phyloP scores from a whole-genome alignment of 2,113 vertebrate species.

The Actenoides hombroni region DNA sequence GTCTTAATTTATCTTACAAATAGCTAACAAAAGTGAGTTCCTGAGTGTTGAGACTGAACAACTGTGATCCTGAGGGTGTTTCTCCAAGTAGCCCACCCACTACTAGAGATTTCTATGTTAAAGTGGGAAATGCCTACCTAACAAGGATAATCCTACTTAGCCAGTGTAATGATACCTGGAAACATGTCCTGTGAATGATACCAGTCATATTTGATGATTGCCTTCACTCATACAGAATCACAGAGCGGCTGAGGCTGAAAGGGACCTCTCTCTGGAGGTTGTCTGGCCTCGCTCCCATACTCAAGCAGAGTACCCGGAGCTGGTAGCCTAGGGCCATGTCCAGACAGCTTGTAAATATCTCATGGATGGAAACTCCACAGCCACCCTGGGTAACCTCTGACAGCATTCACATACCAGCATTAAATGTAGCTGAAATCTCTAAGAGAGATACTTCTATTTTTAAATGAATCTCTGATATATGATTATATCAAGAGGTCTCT shows the following conservation, averaged over 20 bases:
- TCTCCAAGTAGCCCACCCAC: neutral
- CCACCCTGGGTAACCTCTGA: neutral
- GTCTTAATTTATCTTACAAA: neutral
- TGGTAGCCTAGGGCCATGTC: neutral
- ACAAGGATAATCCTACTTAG: neutral
- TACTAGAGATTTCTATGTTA: neutral
- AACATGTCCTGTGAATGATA: fast-evolving
- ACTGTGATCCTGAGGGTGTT: neutral
- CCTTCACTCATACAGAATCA: neutral
- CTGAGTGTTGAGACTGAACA: neutral
- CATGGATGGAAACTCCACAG: neutral
- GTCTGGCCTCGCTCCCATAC: neutral
- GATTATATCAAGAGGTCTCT: neutral
- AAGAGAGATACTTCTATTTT: neutral
- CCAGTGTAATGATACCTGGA: fast-evolving
- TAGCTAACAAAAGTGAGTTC: neutral
- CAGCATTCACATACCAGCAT: neutral
- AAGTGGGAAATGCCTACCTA: neutral
- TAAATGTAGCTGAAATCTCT: neutral
- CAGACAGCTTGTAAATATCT: neutral
- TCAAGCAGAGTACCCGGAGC: neutral
- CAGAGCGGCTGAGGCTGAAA: neutral
- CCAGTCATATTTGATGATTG: neutral
- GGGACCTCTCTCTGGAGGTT: neutral
- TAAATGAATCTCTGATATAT: neutral